Evolutionary conservation across 2,113 vertebrate species (phyloP).

Genomic region (Mormoops blainvillei): DNA sequence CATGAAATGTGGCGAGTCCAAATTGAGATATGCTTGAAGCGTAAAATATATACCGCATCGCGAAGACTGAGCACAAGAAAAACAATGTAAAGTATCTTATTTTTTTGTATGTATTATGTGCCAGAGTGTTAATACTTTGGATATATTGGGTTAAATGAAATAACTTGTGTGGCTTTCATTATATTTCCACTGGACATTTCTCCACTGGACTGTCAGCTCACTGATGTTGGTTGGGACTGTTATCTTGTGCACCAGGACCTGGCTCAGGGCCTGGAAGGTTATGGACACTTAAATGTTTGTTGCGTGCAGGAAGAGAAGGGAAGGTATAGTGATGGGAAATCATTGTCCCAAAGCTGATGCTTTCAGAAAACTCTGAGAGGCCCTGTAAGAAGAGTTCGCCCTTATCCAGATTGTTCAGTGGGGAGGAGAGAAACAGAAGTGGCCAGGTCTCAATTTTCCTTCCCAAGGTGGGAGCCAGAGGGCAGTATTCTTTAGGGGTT

Average conservation of each 20-base stretch:
- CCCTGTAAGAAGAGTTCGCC: background rate
- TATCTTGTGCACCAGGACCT: background rate
- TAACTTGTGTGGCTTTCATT: background rate
- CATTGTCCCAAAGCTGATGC: background rate
- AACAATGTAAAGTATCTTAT: background rate
- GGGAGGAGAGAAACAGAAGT: background rate
- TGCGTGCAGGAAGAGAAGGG: background rate
- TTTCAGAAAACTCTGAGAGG: background rate
- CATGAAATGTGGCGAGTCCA: background rate
- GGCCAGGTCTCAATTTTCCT: background rate
- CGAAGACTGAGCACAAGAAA: background rate
- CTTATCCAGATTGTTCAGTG: background rate
- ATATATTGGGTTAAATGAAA: background rate
- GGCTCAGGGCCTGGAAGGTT: background rate
- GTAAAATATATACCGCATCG: background rate
- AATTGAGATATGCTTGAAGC: background rate
- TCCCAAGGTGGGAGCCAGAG: background rate
- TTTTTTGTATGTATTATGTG: background rate
- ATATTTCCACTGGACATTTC: background rate
- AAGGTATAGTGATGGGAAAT: background rate
- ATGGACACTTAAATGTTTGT: background rate
- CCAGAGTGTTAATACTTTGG: background rate
- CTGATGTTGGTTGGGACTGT: background rate
- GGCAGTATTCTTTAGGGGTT: background rate
- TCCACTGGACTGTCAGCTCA: background rate